Conservation (phyloP, 2,113 vertebrate species). For the Rhinoptilus africanus region DNA sequence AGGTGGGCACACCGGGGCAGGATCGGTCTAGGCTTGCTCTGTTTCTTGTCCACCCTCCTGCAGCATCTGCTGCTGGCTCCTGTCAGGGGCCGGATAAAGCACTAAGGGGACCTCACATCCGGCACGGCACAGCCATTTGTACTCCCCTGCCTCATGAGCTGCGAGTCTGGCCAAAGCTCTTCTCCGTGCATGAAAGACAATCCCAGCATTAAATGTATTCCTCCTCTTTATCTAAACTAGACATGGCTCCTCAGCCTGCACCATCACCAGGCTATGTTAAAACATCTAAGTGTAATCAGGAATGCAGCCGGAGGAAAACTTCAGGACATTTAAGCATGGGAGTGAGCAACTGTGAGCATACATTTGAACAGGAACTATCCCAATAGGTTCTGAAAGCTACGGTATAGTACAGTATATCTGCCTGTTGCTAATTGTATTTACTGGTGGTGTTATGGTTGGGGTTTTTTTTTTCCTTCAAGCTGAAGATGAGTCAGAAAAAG, state of each 20-base stretch:
- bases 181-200: neutral
- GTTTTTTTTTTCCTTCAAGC: neutral
- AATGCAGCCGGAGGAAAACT: neutral
- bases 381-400: neutral
- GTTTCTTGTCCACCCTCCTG: neutral
- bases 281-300: neutral
- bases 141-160: neutral
- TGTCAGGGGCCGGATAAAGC: neutral
- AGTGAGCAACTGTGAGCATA: neutral
- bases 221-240: neutral
- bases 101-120: neutral
- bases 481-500: slow-evolving; percentile 71
- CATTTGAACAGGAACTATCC: slow-evolving; percentile 14
- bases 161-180: neutral
- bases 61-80: neutral
- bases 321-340: neutral
- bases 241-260: neutral
- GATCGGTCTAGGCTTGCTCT: neutral
- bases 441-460: neutral
- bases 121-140: neutral
- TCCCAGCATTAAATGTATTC: neutral
- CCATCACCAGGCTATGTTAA: neutral
- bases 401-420: slow-evolving; percentile 42
- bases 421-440: slow-evolving; percentile 72
- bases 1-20: neutral